Base-by-base conservation (phyloP, 2,113 vertebrate species). In the Siniperca knerii region DNA sequence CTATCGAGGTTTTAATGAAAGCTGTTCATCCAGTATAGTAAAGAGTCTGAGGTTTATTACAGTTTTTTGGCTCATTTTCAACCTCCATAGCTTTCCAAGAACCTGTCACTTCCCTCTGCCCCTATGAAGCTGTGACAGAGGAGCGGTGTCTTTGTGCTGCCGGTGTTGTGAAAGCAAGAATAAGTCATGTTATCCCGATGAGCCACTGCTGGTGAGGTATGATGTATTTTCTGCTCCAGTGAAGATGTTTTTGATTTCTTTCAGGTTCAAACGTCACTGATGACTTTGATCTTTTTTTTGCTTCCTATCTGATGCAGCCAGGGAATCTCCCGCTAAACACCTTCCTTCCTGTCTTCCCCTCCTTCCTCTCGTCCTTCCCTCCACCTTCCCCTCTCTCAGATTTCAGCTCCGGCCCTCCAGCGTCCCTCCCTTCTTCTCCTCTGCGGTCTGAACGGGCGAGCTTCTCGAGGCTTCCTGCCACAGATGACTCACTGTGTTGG, bases 401-500 rank as follows among this genome's bases (percentile, higher is more conserved):
- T 77, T 66, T 83, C 44, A 61, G 35, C 12, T 54, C 44, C 13
- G 4, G 21, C 0, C 20, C 54, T 29, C 25, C 46, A 18, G 10
- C 8, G 0, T 25, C 23, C 54, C 55, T 40, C 67, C 55, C 48
- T 8, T 16, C 40, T 10, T 23, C 62, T 18, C 3, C 21, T 25
- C n/a, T 69, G 35, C 3, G 4, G 77, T 66, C 20, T 15, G 16
- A 65, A 55, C 76, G 6, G 1, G 58, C 3, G 20, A 11, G 35
- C 2, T 8, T 71, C 10, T 37, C 0, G 0, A 13, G 12, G 0
- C 35, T 42, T 87, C 60, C 61, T 62, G 68, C 72, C 69, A 8
- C 55, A 4, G 42, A 70, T 87, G 90, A 92, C 60, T 87, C 86
- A 90, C 0, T 0, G 11, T 42, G 71, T 42, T 64, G 76, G 61